phyloP scores from a whole-genome alignment of 2,113 vertebrate species.

The Chauna torquata region DNA sequence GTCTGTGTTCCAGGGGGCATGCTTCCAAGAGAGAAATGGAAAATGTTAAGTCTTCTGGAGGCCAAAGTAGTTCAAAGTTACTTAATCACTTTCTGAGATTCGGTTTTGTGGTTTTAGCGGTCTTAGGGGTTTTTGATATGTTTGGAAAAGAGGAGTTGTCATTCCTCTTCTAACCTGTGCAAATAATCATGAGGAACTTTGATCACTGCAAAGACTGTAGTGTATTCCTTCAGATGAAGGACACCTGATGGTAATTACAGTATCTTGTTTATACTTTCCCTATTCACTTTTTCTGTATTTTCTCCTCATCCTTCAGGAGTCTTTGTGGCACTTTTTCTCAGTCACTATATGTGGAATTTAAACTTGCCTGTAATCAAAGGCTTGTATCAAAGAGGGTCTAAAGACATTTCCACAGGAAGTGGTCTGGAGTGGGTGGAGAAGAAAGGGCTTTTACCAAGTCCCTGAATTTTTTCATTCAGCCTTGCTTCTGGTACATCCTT shows the following conservation, averaged over 20 bases:
- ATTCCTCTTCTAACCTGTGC: constrained; percentile 50
- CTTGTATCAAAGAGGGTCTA: not conserved
- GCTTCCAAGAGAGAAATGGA: not conserved
- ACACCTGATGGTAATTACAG: not conserved
- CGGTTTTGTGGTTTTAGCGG: constrained; percentile 23
- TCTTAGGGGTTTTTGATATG: not conserved
- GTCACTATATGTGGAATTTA: not conserved
- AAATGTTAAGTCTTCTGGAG: constrained; percentile 31
- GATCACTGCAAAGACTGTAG: not conserved
- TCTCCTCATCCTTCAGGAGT: not conserved
- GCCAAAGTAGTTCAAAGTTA: constrained; percentile 41
- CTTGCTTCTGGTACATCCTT: not conserved
- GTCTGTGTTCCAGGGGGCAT: not conserved
- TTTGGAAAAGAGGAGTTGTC: constrained; percentile 53
- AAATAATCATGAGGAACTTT: constrained; percentile 59
- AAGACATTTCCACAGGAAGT: not conserved
- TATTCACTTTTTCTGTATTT: not conserved
- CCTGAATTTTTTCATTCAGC: not conserved
- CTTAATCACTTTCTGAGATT: constrained; percentile 56
- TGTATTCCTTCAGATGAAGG: constrained; percentile 39
- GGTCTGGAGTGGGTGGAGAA: not conserved
- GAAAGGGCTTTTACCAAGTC: not conserved
- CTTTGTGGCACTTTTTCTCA: not conserved
- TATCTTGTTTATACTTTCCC: constrained; percentile 36
- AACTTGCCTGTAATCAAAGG: not conserved